Conservation (phyloP, 2,888 invertebrate species). For the Aplocera efformata region DNA sequence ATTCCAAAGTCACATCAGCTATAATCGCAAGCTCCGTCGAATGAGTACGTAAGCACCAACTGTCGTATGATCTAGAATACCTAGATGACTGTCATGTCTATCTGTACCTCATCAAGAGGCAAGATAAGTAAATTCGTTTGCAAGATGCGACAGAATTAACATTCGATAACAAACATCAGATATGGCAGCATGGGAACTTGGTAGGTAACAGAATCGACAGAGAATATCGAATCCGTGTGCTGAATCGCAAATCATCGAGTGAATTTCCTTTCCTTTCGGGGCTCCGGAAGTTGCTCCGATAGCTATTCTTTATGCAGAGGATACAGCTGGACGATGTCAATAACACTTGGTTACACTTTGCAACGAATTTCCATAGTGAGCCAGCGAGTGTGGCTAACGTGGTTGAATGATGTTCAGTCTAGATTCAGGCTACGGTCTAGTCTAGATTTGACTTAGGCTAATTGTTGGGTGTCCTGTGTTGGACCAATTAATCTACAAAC, state of each 20-base stretch:
- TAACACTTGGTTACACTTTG: constrained; percentile 40
- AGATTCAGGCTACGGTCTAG: too few relatives aligned
- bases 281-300: constrained; percentile 63
- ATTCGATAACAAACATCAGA: constrained; percentile 42
- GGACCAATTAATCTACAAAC: too few relatives aligned
- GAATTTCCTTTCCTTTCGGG: constrained; percentile 73
- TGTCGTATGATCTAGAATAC: too few relatives aligned
- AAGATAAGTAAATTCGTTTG: neutral
- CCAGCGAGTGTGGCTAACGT: too few relatives aligned
- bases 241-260: constrained; percentile 61
- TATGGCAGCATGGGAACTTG: constrained; percentile 45
- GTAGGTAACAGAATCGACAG: constrained; percentile 30
- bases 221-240: constrained; percentile 51
- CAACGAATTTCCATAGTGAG: neutral
- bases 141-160: constrained; percentile 7
- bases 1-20: too few relatives aligned
- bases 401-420: too few relatives aligned
- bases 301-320: constrained; percentile 48
- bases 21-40: too few relatives aligned
- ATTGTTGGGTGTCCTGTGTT: too few relatives aligned
- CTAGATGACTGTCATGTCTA: too few relatives aligned
- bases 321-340: constrained; percentile 44
- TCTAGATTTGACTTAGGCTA: too few relatives aligned
- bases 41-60: too few relatives aligned
- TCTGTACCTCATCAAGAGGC: too few relatives aligned